These are phyloP conservation scores for Odontomyia ornata DNA, from an alignment of 2,888 invertebrate genomes.

Conservation along the genomic window DNA sequence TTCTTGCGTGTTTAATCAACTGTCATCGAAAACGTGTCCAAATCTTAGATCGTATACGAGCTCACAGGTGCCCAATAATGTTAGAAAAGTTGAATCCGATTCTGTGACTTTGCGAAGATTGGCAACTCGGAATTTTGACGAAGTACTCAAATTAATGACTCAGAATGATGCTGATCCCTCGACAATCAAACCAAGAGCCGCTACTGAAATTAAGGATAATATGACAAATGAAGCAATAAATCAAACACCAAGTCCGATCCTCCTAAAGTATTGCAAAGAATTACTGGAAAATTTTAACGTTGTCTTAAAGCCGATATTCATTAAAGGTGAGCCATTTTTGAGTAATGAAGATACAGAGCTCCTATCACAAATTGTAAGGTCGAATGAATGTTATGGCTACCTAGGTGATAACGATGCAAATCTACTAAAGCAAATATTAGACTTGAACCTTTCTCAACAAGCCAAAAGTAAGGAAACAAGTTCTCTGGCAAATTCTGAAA, in stretches of 20 bases:
- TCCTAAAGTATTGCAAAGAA: conserved; percentile 7
- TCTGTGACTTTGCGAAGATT: too few species aligned
- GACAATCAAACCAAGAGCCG: too few species aligned
- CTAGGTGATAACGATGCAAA: neutral
- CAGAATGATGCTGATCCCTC: too few species aligned
- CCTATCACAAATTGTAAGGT: neutral
- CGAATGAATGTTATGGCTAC: neutral
- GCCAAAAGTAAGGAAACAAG: neutral
- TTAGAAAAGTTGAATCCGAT: too few species aligned
- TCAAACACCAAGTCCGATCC: neutral
- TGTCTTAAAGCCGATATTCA: neutral
- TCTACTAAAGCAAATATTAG: neutral
- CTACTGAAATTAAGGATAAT: too few species aligned
- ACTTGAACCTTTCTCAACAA: neutral
- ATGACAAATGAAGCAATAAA: neutral
- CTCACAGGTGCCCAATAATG: too few species aligned
- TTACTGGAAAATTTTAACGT: neutral
- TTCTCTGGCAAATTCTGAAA: neutral
- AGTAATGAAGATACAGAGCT: neutral
- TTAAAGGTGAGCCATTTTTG: neutral
- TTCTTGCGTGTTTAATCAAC: too few species aligned
- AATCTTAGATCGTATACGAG: too few species aligned
- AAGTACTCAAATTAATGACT: too few species aligned
- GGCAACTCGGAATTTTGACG: too few species aligned
- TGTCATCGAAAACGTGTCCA: too few species aligned